Evolutionary conservation across 1,140 invertebrate genomes (phyloP).

Genomic region (Druon quercuslanigerum): DNA sequence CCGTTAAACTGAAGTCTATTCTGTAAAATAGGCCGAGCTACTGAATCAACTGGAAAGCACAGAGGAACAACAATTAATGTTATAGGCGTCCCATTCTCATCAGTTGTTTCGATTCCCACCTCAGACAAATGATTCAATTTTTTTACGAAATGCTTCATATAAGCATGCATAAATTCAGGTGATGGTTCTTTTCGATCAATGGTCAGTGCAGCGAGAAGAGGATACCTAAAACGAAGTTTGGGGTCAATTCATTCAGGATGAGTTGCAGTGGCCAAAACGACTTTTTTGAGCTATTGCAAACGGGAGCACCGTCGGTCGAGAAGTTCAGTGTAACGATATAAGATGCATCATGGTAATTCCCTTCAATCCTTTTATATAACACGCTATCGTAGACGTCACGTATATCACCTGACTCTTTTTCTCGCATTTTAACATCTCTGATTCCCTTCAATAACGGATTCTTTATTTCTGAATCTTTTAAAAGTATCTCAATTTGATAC

Average conservation of each 20-base stretch:
- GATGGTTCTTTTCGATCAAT: no score
- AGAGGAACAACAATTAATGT: no score
- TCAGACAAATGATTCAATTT: no score
- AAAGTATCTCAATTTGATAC: constrained; percentile 2
- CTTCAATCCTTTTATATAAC: not conserved
- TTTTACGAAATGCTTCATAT: no score
- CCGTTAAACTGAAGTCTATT: no score
- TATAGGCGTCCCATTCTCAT: no score
- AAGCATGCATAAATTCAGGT: no score
- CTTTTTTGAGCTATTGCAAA: constrained; percentile 37
- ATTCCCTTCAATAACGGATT: constrained; percentile 15
- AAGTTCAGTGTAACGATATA: constrained; percentile 44
- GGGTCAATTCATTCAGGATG: constrained; percentile 45
- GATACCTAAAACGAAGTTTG: no score
- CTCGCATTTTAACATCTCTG: not conserved
- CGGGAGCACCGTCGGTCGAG: constrained; percentile 46
- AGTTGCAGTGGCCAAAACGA: constrained; percentile 51
- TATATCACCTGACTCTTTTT: not conserved
- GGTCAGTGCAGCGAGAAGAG: no score
- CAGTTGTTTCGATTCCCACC: no score
- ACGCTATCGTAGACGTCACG: not conserved
- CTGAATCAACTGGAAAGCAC: no score
- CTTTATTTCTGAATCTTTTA: constrained; percentile 20
- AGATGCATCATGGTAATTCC: not conserved
- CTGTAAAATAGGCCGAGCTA: no score